phyloP scores from a whole-genome alignment of 2,797 vertebrate genomes.

The Aplochiton taeniatus region DNA sequence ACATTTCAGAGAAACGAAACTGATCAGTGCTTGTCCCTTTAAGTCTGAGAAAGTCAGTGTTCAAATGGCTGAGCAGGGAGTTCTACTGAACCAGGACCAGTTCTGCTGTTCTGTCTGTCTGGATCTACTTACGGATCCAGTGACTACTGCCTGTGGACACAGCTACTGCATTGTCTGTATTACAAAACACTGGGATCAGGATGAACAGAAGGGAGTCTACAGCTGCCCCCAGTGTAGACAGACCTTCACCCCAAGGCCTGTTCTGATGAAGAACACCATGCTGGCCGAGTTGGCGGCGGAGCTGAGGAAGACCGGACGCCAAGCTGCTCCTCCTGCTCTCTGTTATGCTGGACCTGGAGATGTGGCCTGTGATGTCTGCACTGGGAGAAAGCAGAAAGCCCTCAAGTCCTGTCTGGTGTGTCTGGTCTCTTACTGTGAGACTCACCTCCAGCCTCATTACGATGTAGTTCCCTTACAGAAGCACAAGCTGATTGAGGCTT shows the following conservation, averaged over 20 bases:
- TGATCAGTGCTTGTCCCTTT: no score
- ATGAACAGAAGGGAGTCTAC: neutral
- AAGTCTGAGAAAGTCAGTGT: no score
- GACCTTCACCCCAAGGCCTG: slow-evolving; percentile 23
- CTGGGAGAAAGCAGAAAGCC: slow-evolving; percentile 79
- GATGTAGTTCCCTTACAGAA: slow-evolving; percentile 64
- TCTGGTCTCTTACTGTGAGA: slow-evolving; percentile 80
- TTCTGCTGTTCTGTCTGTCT: slow-evolving; percentile 26
- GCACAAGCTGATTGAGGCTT: slow-evolving; percentile 79
- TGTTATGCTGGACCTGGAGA: slow-evolving; percentile 59
- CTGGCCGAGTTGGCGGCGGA: slow-evolving; percentile 20
- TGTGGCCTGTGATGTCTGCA: slow-evolving; percentile 80
- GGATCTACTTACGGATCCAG: slow-evolving; percentile 28
- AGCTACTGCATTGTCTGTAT: slow-evolving; percentile 28
- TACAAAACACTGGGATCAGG: slow-evolving; percentile 16
- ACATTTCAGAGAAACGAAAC: no score
- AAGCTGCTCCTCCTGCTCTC: neutral
- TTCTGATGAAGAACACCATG: slow-evolving; percentile 24
- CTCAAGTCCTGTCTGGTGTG: slow-evolving; percentile 82
- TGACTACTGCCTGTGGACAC: slow-evolving; percentile 19
- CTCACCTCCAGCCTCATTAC: slow-evolving; percentile 33
- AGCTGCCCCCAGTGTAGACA: slow-evolving; percentile 31
- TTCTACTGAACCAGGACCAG: neutral
- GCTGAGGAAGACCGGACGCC: slow-evolving; percentile 4
- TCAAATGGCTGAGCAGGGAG: slow-evolving; percentile 18